phyloP scores from a whole-genome alignment of 1,140 invertebrate genomes.

The Drosophila funebris region DNA sequence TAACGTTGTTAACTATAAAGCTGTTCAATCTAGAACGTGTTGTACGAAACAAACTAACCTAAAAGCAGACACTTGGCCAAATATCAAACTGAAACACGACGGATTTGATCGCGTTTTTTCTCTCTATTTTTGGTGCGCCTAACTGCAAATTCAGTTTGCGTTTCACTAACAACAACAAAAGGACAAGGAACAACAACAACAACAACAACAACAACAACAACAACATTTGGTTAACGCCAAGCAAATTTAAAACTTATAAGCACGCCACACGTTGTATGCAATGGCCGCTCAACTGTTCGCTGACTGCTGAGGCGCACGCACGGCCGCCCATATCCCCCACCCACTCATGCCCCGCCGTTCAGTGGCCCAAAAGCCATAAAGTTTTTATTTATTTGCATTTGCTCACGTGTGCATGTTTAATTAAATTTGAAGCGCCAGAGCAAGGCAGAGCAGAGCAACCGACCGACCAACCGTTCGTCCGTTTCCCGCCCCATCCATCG shows the following conservation, averaged over 20 bases:
- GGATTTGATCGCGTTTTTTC: constrained; percentile 22
- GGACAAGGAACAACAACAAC: constrained; percentile 1
- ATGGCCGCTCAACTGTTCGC: constrained; percentile 30
- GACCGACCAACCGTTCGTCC: constrained; percentile 30
- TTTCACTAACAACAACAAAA: constrained; percentile 20
- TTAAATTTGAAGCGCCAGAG: constrained; percentile 78
- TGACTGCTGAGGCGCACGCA: constrained; percentile 71
- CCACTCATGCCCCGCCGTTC: background rate
- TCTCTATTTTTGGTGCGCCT: constrained; percentile 43
- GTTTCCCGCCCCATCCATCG: constrained; percentile 15
- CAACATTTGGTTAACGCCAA: constrained; percentile 30
- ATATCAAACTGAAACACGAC: constrained; percentile 20
- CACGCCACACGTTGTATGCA: constrained; percentile 62
- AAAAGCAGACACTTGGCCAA: constrained; percentile 24
- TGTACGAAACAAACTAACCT: constrained; percentile 42
- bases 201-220: constrained; percentile 22
- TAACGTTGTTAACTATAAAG: too few species aligned
- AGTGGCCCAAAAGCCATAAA: constrained; percentile 73
- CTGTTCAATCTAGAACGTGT: constrained; percentile 76
- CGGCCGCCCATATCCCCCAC: constrained; percentile 8
- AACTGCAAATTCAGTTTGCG: constrained; percentile 42
- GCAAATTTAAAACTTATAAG: constrained; percentile 79
- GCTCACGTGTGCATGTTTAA: constrained; percentile 82
- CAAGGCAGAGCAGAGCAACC: constrained; percentile 60
- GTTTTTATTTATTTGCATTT: constrained; percentile 82